phyloP scores from a whole-genome alignment of 2,888 invertebrate species.

The Orchestes rusci region DNA sequence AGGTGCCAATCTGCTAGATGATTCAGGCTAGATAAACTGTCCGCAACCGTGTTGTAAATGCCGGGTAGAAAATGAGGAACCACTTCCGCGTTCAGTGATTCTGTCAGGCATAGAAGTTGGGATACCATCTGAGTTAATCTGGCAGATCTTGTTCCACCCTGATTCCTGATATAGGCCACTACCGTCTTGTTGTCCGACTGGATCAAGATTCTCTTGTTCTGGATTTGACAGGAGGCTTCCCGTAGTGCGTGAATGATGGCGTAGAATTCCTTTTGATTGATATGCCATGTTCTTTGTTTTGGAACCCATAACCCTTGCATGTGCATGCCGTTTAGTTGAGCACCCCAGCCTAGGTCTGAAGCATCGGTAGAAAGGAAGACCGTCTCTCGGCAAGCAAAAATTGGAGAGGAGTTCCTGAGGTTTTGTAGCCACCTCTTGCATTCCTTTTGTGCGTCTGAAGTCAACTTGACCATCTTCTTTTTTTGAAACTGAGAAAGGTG shows the following conservation, averaged over 20 bases:
- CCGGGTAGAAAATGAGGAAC: conserved; percentile 8
- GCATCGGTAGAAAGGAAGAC: no score
- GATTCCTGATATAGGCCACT: conserved; percentile 13
- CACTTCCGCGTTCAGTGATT: conserved; percentile 1
- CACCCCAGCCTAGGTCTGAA: conserved; percentile 16
- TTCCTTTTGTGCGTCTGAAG: no score
- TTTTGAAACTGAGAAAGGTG: no score
- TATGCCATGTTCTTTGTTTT: conserved; percentile 13
- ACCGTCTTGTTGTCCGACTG: no score
- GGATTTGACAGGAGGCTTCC: no score
- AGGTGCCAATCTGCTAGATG: no score
- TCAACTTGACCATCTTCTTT: no score
- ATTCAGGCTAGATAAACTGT: conserved; percentile 23
- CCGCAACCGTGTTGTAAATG: conserved; percentile 24
- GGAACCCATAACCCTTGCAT: conserved; percentile 4
- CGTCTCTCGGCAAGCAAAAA: no score
- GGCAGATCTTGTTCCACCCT: conserved; percentile 9
- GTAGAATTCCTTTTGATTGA: conserved; percentile 13
- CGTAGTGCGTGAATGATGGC: conserved; percentile 7
- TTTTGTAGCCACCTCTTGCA: no score
- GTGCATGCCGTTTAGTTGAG: conserved; percentile 2
- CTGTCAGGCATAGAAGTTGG: neutral
- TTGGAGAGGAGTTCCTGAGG: no score
- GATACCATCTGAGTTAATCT: conserved; percentile 3
- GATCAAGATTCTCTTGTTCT: no score